phyloP scores from a whole-genome alignment of 2,888 invertebrate species.

The Crepidodera aurea region DNA sequence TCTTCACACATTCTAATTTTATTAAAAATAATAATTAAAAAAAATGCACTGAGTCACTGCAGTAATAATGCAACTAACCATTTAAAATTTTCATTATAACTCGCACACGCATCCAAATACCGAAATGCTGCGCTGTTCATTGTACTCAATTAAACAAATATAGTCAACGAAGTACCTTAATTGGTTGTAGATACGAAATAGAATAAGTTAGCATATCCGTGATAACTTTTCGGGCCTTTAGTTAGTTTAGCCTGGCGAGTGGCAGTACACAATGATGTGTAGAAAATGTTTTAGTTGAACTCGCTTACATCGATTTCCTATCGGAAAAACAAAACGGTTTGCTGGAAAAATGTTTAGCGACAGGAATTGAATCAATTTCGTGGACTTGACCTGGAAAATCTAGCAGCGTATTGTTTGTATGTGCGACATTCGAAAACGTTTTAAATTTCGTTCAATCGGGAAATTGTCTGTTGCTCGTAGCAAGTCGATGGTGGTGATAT shows the following conservation, averaged over 20 bases:
- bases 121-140: constrained; percentile 28
- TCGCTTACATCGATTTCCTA: constrained; percentile 12
- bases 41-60: neutral
- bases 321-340: constrained; percentile 14
- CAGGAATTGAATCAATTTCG: constrained; percentile 26
- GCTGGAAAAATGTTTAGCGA: constrained; percentile 18
- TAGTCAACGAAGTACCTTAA: constrained; percentile 41
- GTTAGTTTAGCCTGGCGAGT: constrained; percentile 27
- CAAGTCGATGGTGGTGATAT: neutral
- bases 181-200: constrained; percentile 42
- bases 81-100: neutral
- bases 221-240: constrained; percentile 41
- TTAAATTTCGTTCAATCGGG: neutral
- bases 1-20: too few species aligned
- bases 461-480: neutral
- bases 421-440: neutral
- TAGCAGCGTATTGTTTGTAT: constrained; percentile 25
- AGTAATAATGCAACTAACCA: neutral
- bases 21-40: too few species aligned
- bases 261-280: neutral
- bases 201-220: constrained; percentile 42
- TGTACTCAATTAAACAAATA: constrained; percentile 41
- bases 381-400: constrained; percentile 36
- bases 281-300: constrained; percentile 12
- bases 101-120: neutral